Base-by-base conservation (phyloP, 2,888 invertebrate genomes). In the Eremobia ochroleuca region DNA sequence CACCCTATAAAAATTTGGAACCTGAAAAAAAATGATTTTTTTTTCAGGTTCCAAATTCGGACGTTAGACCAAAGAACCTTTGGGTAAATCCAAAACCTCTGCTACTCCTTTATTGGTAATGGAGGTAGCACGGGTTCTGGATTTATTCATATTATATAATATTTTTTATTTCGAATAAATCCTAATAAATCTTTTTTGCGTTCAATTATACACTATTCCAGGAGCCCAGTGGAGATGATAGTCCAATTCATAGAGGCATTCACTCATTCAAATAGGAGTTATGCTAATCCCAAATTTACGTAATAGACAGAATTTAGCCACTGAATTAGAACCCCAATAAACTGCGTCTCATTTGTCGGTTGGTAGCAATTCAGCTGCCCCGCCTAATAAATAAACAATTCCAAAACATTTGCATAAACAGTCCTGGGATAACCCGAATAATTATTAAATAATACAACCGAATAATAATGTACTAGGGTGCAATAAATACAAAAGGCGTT, bases 391-490 rank as follows among this genome's bases (percentile, higher is more conserved):
- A 85, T 58, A 71, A 81, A 65, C 58, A 76, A 74, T 58, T 81
- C 82, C 65, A 67, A 46, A 64, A 31, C 65, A 83, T 83, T 85
- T 71, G 69, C 81, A 86, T 77, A 76, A 85, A 78, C 76, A 85
- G 62, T 70, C 62, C 86, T 13, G 65, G 62, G 61, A 86, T 83
- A 86, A 70, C 74, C 72, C 73, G 87, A 87, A 85, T 85, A 86
- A 87, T 89, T 86, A 88, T 84, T 85, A 81, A 87, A 88, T 88
- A 79, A 86, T 84, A 71, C 74, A 79, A 78, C 83, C 68, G 83
- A 89, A 90, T 90, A 91, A 92, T 91, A 89, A 87, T 86, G 81
- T 91, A 93, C 93, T 89, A 93, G 92, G 91, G 72, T 79, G 82
- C 76, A 86, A 94, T 94, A 92, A 94, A 89, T 82, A 85, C 74